These are phyloP conservation scores for Bombus polaris DNA, from an alignment of 1,140 invertebrate species.

Conservation along the genomic window DNA sequence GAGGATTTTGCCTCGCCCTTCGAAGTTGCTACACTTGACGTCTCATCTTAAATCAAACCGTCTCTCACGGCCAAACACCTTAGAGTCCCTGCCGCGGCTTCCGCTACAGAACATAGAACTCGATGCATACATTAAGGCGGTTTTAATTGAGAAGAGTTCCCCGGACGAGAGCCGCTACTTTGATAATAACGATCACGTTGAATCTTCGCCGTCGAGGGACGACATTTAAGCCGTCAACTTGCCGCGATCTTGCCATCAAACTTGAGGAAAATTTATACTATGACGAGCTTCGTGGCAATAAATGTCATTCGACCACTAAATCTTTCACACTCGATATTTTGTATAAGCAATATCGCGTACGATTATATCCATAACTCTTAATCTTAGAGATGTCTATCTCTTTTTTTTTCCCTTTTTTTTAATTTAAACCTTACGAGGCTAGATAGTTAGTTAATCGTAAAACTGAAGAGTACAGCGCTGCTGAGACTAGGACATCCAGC, in stretches of 20 bases:
- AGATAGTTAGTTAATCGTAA: not conserved
- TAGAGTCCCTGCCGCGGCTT: conserved; percentile 48
- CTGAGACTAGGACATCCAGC: too few relatives aligned
- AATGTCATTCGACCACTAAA: not conserved
- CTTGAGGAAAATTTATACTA: not conserved
- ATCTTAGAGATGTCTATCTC: too few relatives aligned
- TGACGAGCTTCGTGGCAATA: not conserved
- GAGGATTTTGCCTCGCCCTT: conserved; percentile 70
- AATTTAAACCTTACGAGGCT: too few relatives aligned
- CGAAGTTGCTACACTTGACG: conserved; percentile 64
- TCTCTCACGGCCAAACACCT: conserved; percentile 65
- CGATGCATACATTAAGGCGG: conserved; percentile 80
- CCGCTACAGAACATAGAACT: conserved; percentile 71
- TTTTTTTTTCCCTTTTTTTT: too few relatives aligned
- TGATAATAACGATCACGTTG: conserved; percentile 21
- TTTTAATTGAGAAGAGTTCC: conserved; percentile 77
- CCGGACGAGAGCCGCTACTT: conserved; percentile 29
- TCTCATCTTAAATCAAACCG: conserved; percentile 76
- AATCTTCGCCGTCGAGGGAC: not conserved
- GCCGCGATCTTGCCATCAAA: not conserved
- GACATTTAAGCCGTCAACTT: conserved; percentile 21
- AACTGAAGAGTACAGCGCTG: not conserved
- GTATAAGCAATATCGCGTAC: not conserved
- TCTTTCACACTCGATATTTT: not conserved
- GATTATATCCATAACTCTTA: too few relatives aligned